Percentiles rank a stretch among this genome's conserved stretches.
Conservation (phyloP, 2,888 invertebrate genomes). For the Hoplodrina ambigua region DNA sequence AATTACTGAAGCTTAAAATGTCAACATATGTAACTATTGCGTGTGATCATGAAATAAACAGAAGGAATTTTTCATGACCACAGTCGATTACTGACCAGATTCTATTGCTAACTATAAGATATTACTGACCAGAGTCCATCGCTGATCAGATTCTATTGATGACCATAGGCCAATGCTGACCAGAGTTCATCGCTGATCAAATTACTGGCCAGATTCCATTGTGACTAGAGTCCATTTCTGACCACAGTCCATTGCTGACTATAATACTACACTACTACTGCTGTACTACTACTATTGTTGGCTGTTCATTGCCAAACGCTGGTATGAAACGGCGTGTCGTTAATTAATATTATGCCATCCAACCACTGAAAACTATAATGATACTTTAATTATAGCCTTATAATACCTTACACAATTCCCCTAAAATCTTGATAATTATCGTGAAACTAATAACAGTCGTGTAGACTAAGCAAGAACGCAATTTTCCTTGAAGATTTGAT, state of each 20-base stretch:
- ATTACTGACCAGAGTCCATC: background rate
- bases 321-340: background rate
- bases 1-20: constrained; percentile 8
- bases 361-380: background rate
- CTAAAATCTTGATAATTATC: constrained; percentile 26
- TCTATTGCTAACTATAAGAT: background rate
- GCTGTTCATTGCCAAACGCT: too few species aligned
- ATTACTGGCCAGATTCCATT: too few species aligned
- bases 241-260: background rate
- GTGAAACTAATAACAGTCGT: constrained; percentile 8
- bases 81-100: background rate
- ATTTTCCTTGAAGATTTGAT: constrained; percentile 48
- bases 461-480: constrained; percentile 13
- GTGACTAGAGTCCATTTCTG: too few species aligned
- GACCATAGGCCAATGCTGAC: too few species aligned
- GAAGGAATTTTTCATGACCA: too few species aligned
- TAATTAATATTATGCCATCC: background rate
- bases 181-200: too few species aligned
- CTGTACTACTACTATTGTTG: too few species aligned
- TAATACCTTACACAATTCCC: background rate
- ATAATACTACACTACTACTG: too few species aligned
- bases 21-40: background rate
- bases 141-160: too few species aligned
- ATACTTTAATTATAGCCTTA: background rate
- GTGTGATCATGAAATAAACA: background rate